Evolutionary conservation across 2,113 vertebrate genomes (phyloP), one percentile per base, ranked within the genome.

Genomic region (Jacana jacana): DNA sequence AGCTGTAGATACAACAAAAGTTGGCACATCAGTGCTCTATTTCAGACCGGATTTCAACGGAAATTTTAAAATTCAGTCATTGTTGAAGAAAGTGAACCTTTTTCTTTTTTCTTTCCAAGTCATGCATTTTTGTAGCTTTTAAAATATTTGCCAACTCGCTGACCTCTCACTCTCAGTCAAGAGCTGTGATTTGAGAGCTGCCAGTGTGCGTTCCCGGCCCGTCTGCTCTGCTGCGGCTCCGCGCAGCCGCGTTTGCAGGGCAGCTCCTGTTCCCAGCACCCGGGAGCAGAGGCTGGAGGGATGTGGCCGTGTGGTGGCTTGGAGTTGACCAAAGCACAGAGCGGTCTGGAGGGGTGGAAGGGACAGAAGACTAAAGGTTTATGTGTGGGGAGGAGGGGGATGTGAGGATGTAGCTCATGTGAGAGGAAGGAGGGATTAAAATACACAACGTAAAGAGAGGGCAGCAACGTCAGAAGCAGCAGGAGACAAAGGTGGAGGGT

Each of bases 241-340:
- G 15, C 1, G 33, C 49, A 73, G 44, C 58, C 5, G 2, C 2
- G 1, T 48, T 60, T 81, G 25, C 55, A 51, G 54, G 33, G 48
- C 25, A 48, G 9, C 42, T 86, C 37, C 39, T 76, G 42, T 37
- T 58, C 31, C 76, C 57, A 68, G 19, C 25, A 76, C 71, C 51
- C 28, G 48, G 49, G 23, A 77, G 40, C 35, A 72, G 72, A 73
- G 33, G 17, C 17, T 24, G 15, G 51, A 85, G 86, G n/a, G 20
- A 23, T 0, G 0, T 42, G 69, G 33, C 33, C 9, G 19, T 78
- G 55, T 4, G 2, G 3, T 31, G 40, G 5, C 35, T 78, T 86
- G 66, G 69, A 61, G 61, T 33, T 69, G 51, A 37, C 31, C 10
- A 9, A 65, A 77, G 17, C 4, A 5, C 28, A 11, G n/a, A 31